These are phyloP conservation scores for Atherinosoma microstoma DNA, from an alignment of 2,797 vertebrate species.

Conservation along the genomic window DNA sequence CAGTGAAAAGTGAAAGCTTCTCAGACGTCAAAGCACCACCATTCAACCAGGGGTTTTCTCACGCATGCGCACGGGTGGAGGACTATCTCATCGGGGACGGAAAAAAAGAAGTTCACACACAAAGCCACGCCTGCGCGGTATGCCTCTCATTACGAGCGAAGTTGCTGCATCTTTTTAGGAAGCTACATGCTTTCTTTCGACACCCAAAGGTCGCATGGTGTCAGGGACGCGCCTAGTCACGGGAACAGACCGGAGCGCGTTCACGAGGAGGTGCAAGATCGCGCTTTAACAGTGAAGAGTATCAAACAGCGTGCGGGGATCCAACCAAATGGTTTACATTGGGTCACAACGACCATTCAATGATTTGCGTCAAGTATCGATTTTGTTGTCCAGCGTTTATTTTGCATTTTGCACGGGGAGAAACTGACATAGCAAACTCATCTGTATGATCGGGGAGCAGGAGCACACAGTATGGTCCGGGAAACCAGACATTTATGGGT, in stretches of 20 bases:
- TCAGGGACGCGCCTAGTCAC: slow-evolving; percentile 87
- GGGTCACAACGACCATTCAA: slow-evolving; percentile 78
- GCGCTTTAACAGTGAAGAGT: slow-evolving; percentile 83
- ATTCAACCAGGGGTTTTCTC: slow-evolving; percentile 73
- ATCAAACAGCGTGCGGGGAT: slow-evolving; percentile 82
- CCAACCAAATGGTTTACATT: slow-evolving; percentile 79
- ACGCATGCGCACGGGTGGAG: slow-evolving; percentile 73
- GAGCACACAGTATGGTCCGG: slow-evolving; percentile 95
- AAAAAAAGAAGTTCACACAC: slow-evolving; percentile 79
- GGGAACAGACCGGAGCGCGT: slow-evolving; percentile 82
- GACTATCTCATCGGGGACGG: slow-evolving; percentile 70
- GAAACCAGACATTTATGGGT: slow-evolving; percentile 99
- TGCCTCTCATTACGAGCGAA: slow-evolving; percentile 75
- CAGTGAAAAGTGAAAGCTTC: slow-evolving; percentile 54
- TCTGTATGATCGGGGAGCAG: slow-evolving; percentile 86
- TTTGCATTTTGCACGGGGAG: slow-evolving; percentile 77
- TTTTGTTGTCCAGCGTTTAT: slow-evolving; percentile 46
- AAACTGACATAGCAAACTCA: slow-evolving; percentile 77
- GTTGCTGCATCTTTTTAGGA: slow-evolving; percentile 82
- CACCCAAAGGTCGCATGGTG: slow-evolving; percentile 86
- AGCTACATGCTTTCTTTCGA: slow-evolving; percentile 80
- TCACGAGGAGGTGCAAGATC: slow-evolving; percentile 79
- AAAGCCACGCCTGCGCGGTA: slow-evolving; percentile 82
- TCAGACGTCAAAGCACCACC: slow-evolving; percentile 70
- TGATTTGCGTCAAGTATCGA: slow-evolving; percentile 70